Evolutionary conservation across 2,113 vertebrate species (phyloP).

Genomic region (Chionis minor): DNA sequence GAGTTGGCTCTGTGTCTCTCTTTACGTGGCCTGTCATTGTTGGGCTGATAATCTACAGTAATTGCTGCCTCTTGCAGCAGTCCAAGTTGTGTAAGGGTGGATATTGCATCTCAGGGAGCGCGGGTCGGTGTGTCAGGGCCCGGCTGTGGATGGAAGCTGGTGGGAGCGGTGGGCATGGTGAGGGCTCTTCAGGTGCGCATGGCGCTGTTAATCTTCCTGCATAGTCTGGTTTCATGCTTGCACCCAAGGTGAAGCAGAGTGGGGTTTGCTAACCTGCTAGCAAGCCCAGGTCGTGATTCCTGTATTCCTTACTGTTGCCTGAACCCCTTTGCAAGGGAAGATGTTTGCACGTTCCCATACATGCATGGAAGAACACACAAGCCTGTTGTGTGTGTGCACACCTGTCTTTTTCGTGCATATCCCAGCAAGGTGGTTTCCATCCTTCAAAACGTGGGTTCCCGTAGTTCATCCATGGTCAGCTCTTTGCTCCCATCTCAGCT

Average conservation of each 20-base stretch:
- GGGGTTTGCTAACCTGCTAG: background rate
- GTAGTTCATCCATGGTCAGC: accelerated
- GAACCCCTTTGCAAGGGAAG: background rate
- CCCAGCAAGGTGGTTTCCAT: accelerated
- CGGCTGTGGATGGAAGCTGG: background rate
- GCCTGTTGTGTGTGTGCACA: background rate
- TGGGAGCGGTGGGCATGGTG: background rate
- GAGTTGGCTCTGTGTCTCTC: conserved; percentile 86
- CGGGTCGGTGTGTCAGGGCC: background rate
- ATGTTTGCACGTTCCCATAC: accelerated
- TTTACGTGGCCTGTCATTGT: conserved; percentile 83
- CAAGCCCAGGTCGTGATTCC: accelerated
- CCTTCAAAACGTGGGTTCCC: accelerated
- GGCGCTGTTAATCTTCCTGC: accelerated
- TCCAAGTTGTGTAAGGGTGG: conserved; percentile 55
- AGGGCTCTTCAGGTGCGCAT: accelerated
- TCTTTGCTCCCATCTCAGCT: background rate
- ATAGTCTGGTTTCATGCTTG: background rate
- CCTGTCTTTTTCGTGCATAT: background rate
- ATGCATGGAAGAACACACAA: background rate
- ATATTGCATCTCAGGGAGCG: background rate
- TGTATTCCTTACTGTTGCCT: background rate
- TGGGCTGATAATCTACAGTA: conserved; percentile 85
- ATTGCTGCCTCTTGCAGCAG: conserved; percentile 84
- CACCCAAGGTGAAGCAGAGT: background rate